phyloP scores from a whole-genome alignment of 2,113 vertebrate species.

The Corythaixoides concolor region DNA sequence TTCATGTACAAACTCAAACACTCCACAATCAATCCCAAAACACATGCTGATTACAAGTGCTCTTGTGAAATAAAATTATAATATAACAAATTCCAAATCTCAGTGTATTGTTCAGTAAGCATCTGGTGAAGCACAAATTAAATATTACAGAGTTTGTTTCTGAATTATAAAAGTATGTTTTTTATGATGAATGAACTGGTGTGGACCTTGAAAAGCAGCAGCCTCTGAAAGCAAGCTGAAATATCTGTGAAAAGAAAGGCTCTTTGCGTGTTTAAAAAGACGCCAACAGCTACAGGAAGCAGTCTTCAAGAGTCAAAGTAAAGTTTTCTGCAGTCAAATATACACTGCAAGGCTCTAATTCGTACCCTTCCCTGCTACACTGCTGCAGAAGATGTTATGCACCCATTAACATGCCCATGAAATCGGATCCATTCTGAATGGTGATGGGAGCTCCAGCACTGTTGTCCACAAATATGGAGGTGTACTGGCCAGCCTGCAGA shows the following conservation, averaged over 20 bases:
- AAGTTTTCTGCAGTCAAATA: neutral
- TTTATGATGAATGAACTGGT: neutral
- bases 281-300: neutral
- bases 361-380: neutral
- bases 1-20: neutral
- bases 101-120: neutral
- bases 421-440: constrained; percentile 90
- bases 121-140: neutral
- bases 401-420: constrained; percentile 90
- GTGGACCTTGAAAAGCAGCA: neutral
- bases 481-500: constrained; percentile 87
- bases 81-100: neutral
- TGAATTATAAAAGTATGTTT: neutral
- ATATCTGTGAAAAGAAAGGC: neutral
- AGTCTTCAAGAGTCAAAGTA: neutral
- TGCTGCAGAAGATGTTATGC: constrained; percentile 60
- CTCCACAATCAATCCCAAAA: neutral
- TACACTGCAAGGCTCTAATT: neutral
- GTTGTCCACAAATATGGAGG: constrained; percentile 95
- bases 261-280: neutral
- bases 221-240: neutral
- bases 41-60: neutral
- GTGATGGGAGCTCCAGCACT: constrained; percentile 83
- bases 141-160: neutral
- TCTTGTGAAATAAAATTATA: neutral